phyloP scores from a whole-genome alignment of 2,113 vertebrate genomes.

The Ascaphus truei region DNA sequence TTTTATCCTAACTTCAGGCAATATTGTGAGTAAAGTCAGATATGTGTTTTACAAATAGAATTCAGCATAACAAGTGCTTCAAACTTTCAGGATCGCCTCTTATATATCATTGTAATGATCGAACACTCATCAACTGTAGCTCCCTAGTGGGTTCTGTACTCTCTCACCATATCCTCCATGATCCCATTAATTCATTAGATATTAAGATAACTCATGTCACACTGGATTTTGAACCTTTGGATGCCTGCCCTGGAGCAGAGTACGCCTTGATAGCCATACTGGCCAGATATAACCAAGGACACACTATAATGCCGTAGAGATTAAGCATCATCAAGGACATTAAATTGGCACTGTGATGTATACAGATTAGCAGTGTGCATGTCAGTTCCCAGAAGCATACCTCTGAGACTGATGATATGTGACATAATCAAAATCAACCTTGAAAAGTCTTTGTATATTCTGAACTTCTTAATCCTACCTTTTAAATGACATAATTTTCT shows the following conservation, averaged over 20 bases:
- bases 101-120: no score
- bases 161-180: no score
- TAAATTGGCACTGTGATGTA: neutral
- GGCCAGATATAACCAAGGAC: neutral
- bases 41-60: no score
- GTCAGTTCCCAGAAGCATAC: conserved; percentile 8
- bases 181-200: no score
- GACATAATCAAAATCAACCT: conserved; percentile 28
- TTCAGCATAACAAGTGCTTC: no score
- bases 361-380: conserved; percentile 9
- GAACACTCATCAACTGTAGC: no score
- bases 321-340: conserved; percentile 1
- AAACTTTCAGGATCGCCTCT: no score
- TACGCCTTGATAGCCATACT: neutral
- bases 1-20: no score
- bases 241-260: neutral
- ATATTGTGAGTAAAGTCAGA: no score
- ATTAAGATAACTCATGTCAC: no score
- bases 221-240: neutral
- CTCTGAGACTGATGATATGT: conserved; percentile 26
- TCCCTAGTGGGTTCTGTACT: no score
- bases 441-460: conserved; percentile 8
- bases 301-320: neutral
- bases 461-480: neutral
- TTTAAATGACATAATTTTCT: no score